Base-by-base conservation (phyloP, 2,113 vertebrate species). In the Phyllostomus hastatus region DNA sequence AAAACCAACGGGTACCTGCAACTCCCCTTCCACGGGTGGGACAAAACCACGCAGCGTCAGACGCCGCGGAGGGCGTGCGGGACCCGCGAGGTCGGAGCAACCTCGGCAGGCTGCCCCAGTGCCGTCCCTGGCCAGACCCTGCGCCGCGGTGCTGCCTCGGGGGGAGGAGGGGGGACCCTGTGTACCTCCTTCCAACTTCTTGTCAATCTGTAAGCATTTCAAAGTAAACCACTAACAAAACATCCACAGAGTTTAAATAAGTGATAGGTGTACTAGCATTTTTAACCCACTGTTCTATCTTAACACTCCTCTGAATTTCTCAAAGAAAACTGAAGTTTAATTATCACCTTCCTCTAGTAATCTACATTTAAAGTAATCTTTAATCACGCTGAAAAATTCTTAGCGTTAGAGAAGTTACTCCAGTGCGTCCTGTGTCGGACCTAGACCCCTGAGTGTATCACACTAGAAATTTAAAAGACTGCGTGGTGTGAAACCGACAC, bases 1-100 rank as follows among this genome's bases (percentile, higher is more conserved):
- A 59, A 59, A 59, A 59, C 9, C 57, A 59, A 10, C 24, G 10
- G 10, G 2, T 4, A 26, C 4, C 24, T 22, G 1, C 57, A 10
- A 26, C 24, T 11, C 57, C 59, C 59, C 24, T 59, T 26, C 20
- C 15, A 10, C 31, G 9, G 9, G 0, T 1, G 16, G 4, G 16
- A 8, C 11, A 28, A 10, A 19, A 50, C 48, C 0, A 22, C 1
- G 0, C 9, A 22, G 70, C 0, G 26, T 4, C 0, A 28, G 0
- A 43, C 38, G n/a, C 5, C 22, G n/a, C 35, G 59, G 19, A 11
- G 19, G 22, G 22, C 7, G 31, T 0, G 7, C 19, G 6, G 35
- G n/a, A 16, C 33, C 10, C 7, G 31, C 1, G 16, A 35, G n/a
- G 15, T 1, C 24, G 4, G 83, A 54, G 5, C 16, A 0, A 54